Base-by-base conservation (phyloP, 2,113 vertebrate genomes). In the Lycocorax pyrrhopterus region DNA sequence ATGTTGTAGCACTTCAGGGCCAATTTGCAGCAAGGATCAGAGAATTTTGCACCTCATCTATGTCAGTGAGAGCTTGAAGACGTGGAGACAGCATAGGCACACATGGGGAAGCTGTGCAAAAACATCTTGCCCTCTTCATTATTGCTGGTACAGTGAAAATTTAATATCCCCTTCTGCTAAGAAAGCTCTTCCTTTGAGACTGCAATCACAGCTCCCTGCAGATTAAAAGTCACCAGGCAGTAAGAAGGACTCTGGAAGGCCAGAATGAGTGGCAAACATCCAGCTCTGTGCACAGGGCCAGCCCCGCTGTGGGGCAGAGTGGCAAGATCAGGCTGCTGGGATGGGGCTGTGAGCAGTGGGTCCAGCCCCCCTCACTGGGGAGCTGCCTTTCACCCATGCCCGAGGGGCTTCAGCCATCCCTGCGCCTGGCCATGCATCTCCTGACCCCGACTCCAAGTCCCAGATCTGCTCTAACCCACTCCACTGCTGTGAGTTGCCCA, bases 21-120 rank as follows among this genome's bases (percentile, higher is more conserved):
- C 93, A 94, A 97, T 97, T 95, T 96, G 35, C 84, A 90, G 84
- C 35, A 93, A 95, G 84, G 66, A 85, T 91, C 89, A 95, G 81
- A 95, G 94, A 91, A 97, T 88, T 96, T 29, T 93, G 87, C 68
- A 77, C 84, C 77, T 95, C 20, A 6, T 67, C 91, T 84, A 18
- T 46, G 68, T 79, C 64, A 93, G 75, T 2, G 49, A 89, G 79
- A 78, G 55, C 75, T 63, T 82, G 33, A 81, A 62, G 71, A 93
- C 0, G 0, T 41, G 47, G 25, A 78, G 62, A 87, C 43, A 56
- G 77, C 68, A 71, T 51, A 86, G 60, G 58, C 81, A 79, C 76
- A 80, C n/a, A 16, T 12, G 44, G 71, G 77, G 43, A 85, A 94
- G 51, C 55, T 41, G 41, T 68, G 51, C 68, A 78, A 60, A 86